Conservation (phyloP, 2,797 vertebrate genomes). For the Myotis findleyi region DNA sequence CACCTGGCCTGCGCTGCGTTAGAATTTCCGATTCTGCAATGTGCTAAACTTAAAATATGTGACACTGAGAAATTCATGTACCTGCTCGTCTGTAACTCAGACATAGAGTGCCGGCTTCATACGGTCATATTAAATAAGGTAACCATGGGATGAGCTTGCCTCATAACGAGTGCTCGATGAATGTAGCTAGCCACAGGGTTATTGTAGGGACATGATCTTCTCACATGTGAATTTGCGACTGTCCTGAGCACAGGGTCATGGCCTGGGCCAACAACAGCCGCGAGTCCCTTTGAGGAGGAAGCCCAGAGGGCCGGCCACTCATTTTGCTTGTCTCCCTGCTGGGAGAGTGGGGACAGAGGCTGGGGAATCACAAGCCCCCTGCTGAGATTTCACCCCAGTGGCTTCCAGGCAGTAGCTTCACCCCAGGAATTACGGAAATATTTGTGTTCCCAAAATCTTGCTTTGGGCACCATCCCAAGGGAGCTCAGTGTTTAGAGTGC, state of each 20-base stretch:
- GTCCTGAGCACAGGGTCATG: neutral
- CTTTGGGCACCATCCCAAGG: slow-evolving; percentile 53
- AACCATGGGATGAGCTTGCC: rapidly evolving
- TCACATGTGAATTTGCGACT: neutral
- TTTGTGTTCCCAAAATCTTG: slow-evolving; percentile 58
- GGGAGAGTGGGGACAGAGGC: neutral
- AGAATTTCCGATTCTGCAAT: neutral
- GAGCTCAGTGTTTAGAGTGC: slow-evolving; percentile 1
- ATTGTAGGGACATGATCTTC: neutral
- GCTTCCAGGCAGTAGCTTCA: slow-evolving; percentile 47
- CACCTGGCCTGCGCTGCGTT: neutral
- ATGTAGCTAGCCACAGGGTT: neutral
- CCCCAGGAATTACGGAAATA: slow-evolving; percentile 65
- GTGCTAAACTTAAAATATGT: neutral
- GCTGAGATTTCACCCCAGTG: slow-evolving; percentile 27
- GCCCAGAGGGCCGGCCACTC: neutral
- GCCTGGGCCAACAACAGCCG: neutral
- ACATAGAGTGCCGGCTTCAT: neutral
- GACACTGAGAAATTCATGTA: neutral
- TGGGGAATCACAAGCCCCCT: neutral
- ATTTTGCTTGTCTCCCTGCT: slow-evolving; percentile 2
- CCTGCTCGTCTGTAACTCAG: neutral
- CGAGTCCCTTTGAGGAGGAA: neutral
- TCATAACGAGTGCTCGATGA: neutral
- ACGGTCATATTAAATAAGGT: neutral